Conservation (phyloP, 2,888 invertebrate genomes). For the Mystacides longicornis region DNA sequence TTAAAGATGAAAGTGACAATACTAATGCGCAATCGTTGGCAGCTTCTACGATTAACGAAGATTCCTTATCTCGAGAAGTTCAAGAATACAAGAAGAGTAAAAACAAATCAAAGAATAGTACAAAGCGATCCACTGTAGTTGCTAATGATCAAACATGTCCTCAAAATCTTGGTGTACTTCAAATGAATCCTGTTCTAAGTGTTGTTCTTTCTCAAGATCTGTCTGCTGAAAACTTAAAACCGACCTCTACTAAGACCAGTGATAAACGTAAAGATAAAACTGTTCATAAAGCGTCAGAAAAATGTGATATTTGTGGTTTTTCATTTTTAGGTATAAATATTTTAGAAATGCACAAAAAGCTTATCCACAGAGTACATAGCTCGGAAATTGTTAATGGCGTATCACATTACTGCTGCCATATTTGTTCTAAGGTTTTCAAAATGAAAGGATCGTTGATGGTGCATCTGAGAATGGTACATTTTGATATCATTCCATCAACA, state of each 20-base stretch:
- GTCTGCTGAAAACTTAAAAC: constrained; percentile 1
- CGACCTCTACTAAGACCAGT: constrained; percentile 1
- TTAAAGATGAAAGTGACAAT: not conserved
- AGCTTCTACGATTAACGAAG: not conserved
- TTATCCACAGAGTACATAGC: constrained; percentile 54
- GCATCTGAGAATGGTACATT: constrained; percentile 73
- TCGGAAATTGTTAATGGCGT: constrained; percentile 33
- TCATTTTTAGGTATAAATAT: constrained; percentile 63
- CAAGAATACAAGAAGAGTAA: not conserved
- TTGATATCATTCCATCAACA: constrained; percentile 39
- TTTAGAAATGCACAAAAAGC: constrained; percentile 64
- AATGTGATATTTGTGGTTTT: constrained; percentile 65
- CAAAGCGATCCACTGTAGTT: not conserved
- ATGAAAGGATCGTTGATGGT: constrained; percentile 78
- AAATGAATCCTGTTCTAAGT: constrained; percentile 36
- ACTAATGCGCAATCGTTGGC: not conserved
- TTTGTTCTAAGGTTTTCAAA: constrained; percentile 73
- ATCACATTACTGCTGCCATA: constrained; percentile 60
- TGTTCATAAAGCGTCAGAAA: constrained; percentile 20
- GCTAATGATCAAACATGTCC: not conserved
- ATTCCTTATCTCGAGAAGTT: not conserved
- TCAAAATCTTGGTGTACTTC: constrained; percentile 22
- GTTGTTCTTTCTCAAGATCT: constrained; percentile 33
- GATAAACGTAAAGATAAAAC: constrained; percentile 8
- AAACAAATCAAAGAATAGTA: not conserved